phyloP scores from a whole-genome alignment of 2,113 vertebrate species.

The Mungos mungo region DNA sequence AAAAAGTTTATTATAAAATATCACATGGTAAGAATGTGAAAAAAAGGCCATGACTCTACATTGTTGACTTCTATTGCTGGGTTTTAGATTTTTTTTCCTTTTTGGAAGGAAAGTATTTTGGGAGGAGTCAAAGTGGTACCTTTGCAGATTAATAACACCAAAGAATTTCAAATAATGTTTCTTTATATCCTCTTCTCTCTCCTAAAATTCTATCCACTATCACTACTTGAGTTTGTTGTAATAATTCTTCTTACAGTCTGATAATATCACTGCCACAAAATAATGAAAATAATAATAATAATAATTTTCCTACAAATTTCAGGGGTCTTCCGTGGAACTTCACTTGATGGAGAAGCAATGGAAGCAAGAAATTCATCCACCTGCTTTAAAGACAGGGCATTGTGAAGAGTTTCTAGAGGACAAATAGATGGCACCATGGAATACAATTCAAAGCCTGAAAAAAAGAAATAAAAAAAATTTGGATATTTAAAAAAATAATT shows the following conservation, averaged over 20 bases:
- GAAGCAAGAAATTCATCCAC: conserved; percentile 94
- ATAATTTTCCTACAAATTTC: conserved; percentile 79
- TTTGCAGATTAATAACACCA: not conserved
- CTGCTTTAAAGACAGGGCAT: conserved; percentile 94
- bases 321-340: conserved; percentile 82
- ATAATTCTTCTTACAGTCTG: not conserved
- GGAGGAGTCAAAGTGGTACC: not conserved
- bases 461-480: conserved; percentile 72
- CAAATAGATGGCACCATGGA: conserved; percentile 96
- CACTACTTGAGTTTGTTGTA: conserved; percentile 15
- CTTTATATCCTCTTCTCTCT: not conserved
- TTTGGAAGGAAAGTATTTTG: not conserved
- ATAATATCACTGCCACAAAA: not conserved
- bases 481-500: conserved; percentile 61
- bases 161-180: conserved; percentile 24
- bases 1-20: not conserved
- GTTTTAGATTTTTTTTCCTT: not conserved
- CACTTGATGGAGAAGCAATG: conserved; percentile 86
- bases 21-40: not conserved
- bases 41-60: not conserved
- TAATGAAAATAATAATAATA: conserved; percentile 51
- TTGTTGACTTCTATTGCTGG: not conserved
- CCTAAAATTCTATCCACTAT: conserved; percentile 14
- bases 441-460: conserved; percentile 92
- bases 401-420: conserved; percentile 94